Evolutionary conservation across 2,888 invertebrate species (phyloP).

Genomic region (Diadegma fenestrale): DNA sequence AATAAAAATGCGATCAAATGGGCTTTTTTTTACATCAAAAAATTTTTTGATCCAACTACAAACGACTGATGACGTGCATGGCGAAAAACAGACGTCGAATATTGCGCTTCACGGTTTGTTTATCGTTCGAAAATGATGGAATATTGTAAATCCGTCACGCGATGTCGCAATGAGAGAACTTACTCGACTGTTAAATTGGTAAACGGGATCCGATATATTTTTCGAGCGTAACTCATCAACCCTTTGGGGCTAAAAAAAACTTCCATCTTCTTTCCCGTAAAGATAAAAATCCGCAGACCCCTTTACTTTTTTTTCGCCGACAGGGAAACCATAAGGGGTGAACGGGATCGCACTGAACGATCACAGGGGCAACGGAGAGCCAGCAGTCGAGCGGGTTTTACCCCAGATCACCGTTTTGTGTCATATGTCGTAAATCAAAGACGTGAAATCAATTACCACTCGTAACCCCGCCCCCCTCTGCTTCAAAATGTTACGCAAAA

Average conservation of each 20-base stretch:
- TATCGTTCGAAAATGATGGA: constrained; percentile 54
- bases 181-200: constrained; percentile 52
- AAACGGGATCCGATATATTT: constrained; percentile 32
- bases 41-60: background rate
- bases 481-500: background rate
- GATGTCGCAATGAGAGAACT: constrained; percentile 34
- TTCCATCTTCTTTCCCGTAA: constrained; percentile 75
- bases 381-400: constrained; percentile 76
- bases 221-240: constrained; percentile 55
- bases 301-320: constrained; percentile 55
- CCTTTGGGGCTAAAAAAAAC: constrained; percentile 38
- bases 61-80: background rate
- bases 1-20: background rate
- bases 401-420: constrained; percentile 81
- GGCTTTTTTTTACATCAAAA: background rate
- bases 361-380: constrained; percentile 30
- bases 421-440: constrained; percentile 82
- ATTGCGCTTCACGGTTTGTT: constrained; percentile 59
- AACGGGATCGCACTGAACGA: constrained; percentile 59
- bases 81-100: constrained; percentile 4
- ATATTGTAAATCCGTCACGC: constrained; percentile 58
- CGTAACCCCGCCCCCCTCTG: constrained; percentile 74
- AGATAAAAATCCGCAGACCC: constrained; percentile 79
- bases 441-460: constrained; percentile 84
- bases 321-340: constrained; percentile 64